phyloP scores from a whole-genome alignment of 2,113 vertebrate genomes.

The Tupaia chinensis region DNA sequence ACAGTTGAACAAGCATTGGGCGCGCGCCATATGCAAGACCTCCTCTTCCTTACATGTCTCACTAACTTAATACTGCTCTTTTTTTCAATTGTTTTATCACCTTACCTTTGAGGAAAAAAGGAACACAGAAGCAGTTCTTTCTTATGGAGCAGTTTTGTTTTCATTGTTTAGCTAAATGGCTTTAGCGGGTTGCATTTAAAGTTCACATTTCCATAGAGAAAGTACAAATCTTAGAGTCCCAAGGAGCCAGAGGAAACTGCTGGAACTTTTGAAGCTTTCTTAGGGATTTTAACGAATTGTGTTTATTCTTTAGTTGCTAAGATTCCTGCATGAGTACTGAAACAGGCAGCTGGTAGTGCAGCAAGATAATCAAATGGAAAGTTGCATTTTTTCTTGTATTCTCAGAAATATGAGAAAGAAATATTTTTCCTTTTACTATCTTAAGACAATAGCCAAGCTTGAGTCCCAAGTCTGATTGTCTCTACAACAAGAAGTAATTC shows the following conservation, averaged over 20 bases:
- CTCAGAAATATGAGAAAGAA: background rate
- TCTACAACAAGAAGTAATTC: background rate
- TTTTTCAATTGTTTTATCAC: background rate
- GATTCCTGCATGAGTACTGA: background rate
- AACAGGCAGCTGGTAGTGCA: background rate
- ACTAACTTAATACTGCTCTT: background rate
- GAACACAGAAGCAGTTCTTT: background rate
- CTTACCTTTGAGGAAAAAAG: background rate
- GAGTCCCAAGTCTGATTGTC: background rate
- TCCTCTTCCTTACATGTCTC: background rate
- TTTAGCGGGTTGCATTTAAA: slow-evolving; percentile 38
- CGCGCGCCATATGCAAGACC: no score
- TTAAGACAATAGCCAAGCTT: background rate
- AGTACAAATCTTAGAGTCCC: background rate
- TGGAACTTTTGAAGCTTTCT: background rate
- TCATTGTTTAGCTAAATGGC: background rate
- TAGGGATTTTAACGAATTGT: background rate
- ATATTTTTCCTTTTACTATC: background rate
- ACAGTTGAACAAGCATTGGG: no score
- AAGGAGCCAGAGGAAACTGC: background rate
- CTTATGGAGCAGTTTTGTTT: background rate
- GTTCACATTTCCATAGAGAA: slow-evolving; percentile 2
- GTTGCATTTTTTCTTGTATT: background rate
- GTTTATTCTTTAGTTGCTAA: background rate
- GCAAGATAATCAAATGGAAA: background rate